Evolutionary conservation across 2,113 vertebrate genomes (phyloP).

Genomic region (Bucco capensis): DNA sequence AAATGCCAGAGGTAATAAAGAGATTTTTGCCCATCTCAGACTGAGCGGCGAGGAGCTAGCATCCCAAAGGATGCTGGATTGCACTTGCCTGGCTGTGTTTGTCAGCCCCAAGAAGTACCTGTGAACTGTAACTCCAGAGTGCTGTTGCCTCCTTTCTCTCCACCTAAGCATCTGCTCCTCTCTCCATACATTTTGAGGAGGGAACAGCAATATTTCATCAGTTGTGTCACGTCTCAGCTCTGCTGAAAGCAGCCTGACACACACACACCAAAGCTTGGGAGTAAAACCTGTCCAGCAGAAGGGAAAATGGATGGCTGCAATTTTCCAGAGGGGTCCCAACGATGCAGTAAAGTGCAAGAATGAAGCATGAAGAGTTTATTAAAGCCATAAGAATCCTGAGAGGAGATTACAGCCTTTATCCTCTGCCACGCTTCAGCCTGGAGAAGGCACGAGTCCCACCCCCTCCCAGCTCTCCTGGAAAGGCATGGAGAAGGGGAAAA

Average conservation of each 20-base stretch:
- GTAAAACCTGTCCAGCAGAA: constrained; percentile 60
- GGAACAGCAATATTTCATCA: constrained; percentile 63
- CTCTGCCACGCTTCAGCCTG: constrained; percentile 19
- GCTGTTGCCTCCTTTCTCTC: neutral
- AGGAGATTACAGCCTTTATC: constrained; percentile 61
- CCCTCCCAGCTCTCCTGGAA: neutral
- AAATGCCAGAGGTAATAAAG: constrained; percentile 57
- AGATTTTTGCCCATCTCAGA: constrained; percentile 41
- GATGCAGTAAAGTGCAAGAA: constrained; percentile 65
- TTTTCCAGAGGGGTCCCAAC: constrained; percentile 59
- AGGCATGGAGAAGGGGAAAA: neutral
- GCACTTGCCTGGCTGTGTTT: neutral
- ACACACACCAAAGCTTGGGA: constrained; percentile 48
- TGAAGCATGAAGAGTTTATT: constrained; percentile 71
- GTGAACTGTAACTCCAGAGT: neutral
- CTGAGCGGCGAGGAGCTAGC: neutral
- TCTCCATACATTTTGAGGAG: constrained; percentile 27
- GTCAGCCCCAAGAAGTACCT: neutral
- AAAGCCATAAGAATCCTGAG: constrained; percentile 67
- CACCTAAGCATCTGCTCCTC: neutral
- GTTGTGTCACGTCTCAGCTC: constrained; percentile 50
- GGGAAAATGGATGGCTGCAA: constrained; percentile 66
- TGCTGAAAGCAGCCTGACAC: constrained; percentile 52
- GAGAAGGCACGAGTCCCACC: constrained; percentile 18
- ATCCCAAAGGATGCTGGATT: constrained; percentile 15